Evolutionary conservation across 2,113 vertebrate species (phyloP), one percentile per base, ranked within the genome.

Genomic region (Eudyptes chrysolophus): DNA sequence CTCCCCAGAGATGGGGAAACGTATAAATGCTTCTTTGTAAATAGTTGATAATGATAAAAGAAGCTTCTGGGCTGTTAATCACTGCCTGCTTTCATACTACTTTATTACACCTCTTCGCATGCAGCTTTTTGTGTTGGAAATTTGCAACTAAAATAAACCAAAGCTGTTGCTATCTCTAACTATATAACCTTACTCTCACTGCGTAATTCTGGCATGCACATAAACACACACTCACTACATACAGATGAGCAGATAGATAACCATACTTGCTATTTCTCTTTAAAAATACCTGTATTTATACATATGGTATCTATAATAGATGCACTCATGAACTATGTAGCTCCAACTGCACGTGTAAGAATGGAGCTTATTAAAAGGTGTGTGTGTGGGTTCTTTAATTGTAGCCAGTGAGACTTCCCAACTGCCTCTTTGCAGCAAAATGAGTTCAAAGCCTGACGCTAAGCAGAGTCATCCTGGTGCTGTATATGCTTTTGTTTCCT

Each of bases 11-110:
- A 94, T 90, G 82, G 48, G 69, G 76, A 97, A 97, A 97, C 97
- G 93, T 96, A 97, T 95, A 98, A 97, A 98, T 89, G 94, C 97
- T 94, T 97, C 89, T 95, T 97, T 97, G 95, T 97, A 97, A 97
- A 97, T 94, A 96, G 96, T 87, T 97, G 95, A 94, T 97, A 96
- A 96, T 96, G 95, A 97, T 92, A 81, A 94, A 97, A 98, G 92
- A 96, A 97, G 90, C 87, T 96, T 95, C 79, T 90, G 84, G 86
- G 79, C 92, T 66, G 88, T 97, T 98, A 97, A 98, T 97, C 95
- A 96, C 93, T 91, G 87, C 86, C 95, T 97, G 90, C 92, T 97
- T 94, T 94, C 94, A 87, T 92, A 94, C 92, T 94, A 90, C 88
- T 92, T 97, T 97, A 90, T 94, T 97, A 84, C 92, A 96, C 83